Evolutionary conservation across 2,888 invertebrate species (phyloP).

Genomic region (Pammene aurita): DNA sequence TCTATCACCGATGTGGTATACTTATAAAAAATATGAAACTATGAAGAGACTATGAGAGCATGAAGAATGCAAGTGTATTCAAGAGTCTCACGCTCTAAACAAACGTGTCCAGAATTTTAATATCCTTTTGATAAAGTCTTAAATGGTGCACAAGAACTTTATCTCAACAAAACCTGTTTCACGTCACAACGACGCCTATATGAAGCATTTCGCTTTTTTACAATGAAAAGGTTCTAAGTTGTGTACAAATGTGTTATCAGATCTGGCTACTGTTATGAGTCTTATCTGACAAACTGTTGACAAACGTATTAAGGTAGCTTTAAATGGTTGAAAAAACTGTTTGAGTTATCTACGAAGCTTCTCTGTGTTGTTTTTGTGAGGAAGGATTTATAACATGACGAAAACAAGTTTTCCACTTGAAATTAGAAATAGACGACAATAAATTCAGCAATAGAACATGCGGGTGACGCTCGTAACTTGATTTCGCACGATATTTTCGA

Average conservation of each 20-base stretch:
- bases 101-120: slow-evolving; percentile 8
- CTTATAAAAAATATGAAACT: too few relatives aligned
- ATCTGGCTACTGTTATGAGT: slow-evolving; percentile 27
- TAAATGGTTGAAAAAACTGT: not conserved
- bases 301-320: slow-evolving; percentile 20
- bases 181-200: not conserved
- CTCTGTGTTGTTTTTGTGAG: not conserved
- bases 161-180: not conserved
- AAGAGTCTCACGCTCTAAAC: slow-evolving; percentile 5
- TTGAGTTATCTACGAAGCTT: not conserved
- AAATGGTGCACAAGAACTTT: not conserved
- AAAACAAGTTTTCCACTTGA: too few relatives aligned
- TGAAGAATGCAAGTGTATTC: too few relatives aligned
- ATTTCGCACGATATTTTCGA: too few relatives aligned
- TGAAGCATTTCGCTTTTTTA: not conserved
- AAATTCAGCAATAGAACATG: too few relatives aligned
- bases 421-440: too few relatives aligned
- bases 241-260: slow-evolving; percentile 20
- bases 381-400: not conserved
- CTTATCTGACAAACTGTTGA: slow-evolving; percentile 19
- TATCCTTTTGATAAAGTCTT: slow-evolving; percentile 1
- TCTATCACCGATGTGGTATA: too few relatives aligned
- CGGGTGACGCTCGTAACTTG: too few relatives aligned
- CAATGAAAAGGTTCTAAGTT: not conserved
- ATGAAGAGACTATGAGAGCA: too few relatives aligned